Base-by-base conservation (phyloP, 2,113 vertebrate species). In the Plestiodon gilberti region DNA sequence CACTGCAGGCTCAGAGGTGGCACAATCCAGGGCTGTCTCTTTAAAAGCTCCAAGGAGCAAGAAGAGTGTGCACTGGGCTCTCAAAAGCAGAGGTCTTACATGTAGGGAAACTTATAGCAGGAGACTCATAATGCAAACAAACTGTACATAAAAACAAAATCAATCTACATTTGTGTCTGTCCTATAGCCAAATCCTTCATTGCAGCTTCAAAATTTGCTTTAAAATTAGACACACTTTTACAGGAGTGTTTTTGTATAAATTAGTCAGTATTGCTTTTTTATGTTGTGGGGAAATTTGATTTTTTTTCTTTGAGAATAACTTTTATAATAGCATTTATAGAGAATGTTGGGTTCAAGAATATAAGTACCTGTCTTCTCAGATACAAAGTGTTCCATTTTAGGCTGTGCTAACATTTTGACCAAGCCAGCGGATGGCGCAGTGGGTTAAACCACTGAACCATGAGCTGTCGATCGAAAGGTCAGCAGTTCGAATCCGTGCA, bases 151-250 rank as follows among this genome's bases (percentile, higher is more conserved):
- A 33, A 57, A 71, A 70, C 20, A 59, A 38, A 22, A 25, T 64
- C n/a, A n/a, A n/a, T 64, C 25, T 70, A 3, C 69, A 18, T 15
- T 70, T 35, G n/a, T 70, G n/a, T 35, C 5, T 35, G 15, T 20
- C 33, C n/a, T 35, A 14, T 70, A 5, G 69, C n/a, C n/a, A 70
- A 35, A 25, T 81, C 5, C 25, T 28, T 65, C 13, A 70, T 17
- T 67, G 28, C 23, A 22, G n/a, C 30, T 30, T 82, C 18, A 82
- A 35, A 55, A 25, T 28, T 17, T 28, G 2, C n/a, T 90, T 87
- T 78, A 14, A 85, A 78, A 81, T 87, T 74, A 87, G 18, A 65
- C 40, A 74, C n/a, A 61, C 20, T 61, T 20, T 55, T 55, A 57
- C 48, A 55, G 35, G 48, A 18, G 30, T 57, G n/a, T 76, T 77